Evolutionary conservation across 2,113 vertebrate species (phyloP).

Genomic region (Cranoglanis bouderius): DNA sequence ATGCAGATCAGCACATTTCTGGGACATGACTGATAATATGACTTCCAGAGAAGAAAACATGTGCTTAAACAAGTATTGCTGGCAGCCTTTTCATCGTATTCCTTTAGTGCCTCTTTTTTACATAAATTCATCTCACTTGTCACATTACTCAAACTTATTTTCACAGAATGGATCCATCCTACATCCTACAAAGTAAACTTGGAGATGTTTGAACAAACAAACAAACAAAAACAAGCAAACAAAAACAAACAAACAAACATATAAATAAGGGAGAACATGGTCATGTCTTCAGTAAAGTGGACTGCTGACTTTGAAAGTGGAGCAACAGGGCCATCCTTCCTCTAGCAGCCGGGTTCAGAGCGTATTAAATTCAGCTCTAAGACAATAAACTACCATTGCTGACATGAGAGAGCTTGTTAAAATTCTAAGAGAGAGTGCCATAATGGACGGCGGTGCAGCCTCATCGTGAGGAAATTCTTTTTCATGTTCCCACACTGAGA

Average conservation of each 20-base stretch:
- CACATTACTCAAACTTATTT: background rate
- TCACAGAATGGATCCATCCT: background rate
- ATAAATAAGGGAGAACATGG: background rate
- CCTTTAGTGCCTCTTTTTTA: background rate
- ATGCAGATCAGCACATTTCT: conserved; percentile 37
- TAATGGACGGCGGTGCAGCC: conserved; percentile 46
- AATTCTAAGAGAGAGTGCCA: conserved; percentile 50
- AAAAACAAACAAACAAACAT: background rate
- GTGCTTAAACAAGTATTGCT: background rate
- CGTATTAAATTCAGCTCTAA: conserved; percentile 39
- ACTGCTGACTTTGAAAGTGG: conserved; percentile 27
- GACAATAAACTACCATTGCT: conserved; percentile 32
- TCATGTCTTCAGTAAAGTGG: conserved; percentile 11
- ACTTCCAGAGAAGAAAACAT: conserved; percentile 23
- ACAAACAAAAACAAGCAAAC: background rate
- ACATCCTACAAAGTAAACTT: background rate
- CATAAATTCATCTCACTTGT: conserved; percentile 22
- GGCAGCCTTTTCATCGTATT: background rate
- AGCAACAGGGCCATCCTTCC: conserved; percentile 26
- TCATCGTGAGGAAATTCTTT: conserved; percentile 55
- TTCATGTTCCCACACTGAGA: conserved; percentile 56
- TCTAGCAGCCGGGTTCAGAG: conserved; percentile 27
- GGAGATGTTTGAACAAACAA: background rate
- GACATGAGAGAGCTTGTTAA: conserved; percentile 50
- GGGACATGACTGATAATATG: conserved; percentile 38